A percentile compares a stretch with the other conserved stretches of the same genome.
Conservation (phyloP, 1,140 invertebrate species). For the Drosophila saltans region DNA sequence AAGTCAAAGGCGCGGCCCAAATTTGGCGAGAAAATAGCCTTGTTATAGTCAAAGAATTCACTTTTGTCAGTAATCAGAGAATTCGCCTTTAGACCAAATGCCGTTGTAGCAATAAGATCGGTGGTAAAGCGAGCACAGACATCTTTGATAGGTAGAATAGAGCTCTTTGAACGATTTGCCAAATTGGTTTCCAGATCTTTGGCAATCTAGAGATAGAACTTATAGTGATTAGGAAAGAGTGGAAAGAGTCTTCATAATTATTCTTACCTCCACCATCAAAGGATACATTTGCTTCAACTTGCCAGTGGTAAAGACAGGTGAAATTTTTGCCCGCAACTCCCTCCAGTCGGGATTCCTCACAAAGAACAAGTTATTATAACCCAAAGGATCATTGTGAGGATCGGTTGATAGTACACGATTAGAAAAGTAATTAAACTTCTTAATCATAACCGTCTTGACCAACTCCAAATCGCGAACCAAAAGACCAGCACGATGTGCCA, state of each 20-base stretch:
- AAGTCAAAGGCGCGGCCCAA: conserved; percentile 84
- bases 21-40: conserved; percentile 84
- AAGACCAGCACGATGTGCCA: conserved; percentile 82
- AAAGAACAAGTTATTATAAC: conserved; percentile 70
- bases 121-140: conserved; percentile 84
- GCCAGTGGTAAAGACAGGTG: conserved; percentile 84
- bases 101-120: conserved; percentile 86
- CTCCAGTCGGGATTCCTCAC: conserved; percentile 83
- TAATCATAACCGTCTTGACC: conserved; percentile 84
- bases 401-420: conserved; percentile 64
- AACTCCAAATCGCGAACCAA: conserved; percentile 84
- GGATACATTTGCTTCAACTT: conserved; percentile 86
- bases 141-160: conserved; percentile 69
- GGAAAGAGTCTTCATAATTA: background rate
- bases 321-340: conserved; percentile 84
- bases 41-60: conserved; percentile 82
- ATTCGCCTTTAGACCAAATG: conserved; percentile 86
- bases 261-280: conserved; percentile 79
- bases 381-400: conserved; percentile 58
- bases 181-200: conserved; percentile 58
- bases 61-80: conserved; percentile 83
- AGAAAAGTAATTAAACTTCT: conserved; percentile 83
- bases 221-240: background rate
- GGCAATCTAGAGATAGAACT: conserved; percentile 43
- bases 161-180: background rate